A percentile compares a stretch with the other conserved stretches of the same genome.
Conservation (phyloP, 2,888 invertebrate species). For the Xanthia togata region DNA sequence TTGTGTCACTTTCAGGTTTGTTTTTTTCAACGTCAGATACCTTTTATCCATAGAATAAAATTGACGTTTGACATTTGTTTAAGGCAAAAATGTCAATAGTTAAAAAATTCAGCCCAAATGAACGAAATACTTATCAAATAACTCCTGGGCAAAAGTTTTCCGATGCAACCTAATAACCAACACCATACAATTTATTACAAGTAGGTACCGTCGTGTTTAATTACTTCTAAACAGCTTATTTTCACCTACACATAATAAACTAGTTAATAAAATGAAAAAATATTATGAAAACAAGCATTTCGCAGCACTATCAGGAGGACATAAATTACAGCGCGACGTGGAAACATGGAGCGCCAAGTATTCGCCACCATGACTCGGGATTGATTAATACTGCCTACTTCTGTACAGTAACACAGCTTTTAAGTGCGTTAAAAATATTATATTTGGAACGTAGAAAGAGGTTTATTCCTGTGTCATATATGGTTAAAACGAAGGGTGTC, state of each 20-base stretch:
- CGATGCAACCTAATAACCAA: not conserved
- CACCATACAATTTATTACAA: not conserved
- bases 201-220: constrained; percentile 11
- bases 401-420: constrained; percentile 17
- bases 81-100: too few species aligned
- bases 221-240: constrained; percentile 36
- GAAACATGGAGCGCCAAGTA: constrained; percentile 62
- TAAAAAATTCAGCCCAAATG: too few species aligned
- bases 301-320: constrained; percentile 48
- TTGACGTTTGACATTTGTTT: too few species aligned
- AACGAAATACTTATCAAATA: too few species aligned
- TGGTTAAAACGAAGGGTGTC: too few species aligned
- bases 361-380: constrained; percentile 55
- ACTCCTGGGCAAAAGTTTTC: not conserved
- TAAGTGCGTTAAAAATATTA: constrained; percentile 32
- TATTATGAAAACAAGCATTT: constrained; percentile 52
- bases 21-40: too few species aligned
- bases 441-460: not conserved
- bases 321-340: constrained; percentile 56
- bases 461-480: not conserved
- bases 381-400: constrained; percentile 53
- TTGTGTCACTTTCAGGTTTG: too few species aligned
- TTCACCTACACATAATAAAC: constrained; percentile 19
- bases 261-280: constrained; percentile 45
- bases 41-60: too few species aligned